These are phyloP conservation scores for Osmerus mordax DNA, from an alignment of 2,113 vertebrate genomes.

Conservation along the genomic window DNA sequence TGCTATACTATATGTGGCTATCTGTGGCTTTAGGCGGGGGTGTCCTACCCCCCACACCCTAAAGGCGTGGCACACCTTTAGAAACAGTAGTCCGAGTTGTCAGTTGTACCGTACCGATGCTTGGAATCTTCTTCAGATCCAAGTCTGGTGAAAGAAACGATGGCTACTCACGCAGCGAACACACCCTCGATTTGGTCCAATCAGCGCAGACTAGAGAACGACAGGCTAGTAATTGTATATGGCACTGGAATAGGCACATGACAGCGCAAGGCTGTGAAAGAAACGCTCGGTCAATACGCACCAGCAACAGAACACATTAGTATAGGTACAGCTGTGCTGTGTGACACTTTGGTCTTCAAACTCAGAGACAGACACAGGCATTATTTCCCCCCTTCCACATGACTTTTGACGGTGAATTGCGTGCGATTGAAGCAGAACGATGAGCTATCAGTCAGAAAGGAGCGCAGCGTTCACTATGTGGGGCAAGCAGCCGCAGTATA, in stretches of 20 bases:
- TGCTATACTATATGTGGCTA: no score
- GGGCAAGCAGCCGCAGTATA: constrained; percentile 9
- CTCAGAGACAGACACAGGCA: constrained; percentile 11
- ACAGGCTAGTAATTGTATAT: constrained; percentile 60
- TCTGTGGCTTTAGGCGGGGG: no score
- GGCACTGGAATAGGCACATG: constrained; percentile 34
- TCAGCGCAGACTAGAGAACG: constrained; percentile 55
- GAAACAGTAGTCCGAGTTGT: constrained; percentile 40
- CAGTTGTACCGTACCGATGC: background rate
- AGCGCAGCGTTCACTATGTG: background rate
- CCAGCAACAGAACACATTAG: constrained; percentile 3
- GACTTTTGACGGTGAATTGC: no score
- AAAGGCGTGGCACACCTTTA: constrained; percentile 42
- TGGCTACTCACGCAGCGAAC: constrained; percentile 60
- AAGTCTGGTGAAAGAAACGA: background rate
- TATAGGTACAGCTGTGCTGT: no score
- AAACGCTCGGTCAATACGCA: background rate
- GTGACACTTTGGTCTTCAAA: constrained; percentile 8
- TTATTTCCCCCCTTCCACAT: background rate
- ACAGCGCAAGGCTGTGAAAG: constrained; percentile 18
- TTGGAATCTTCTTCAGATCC: constrained; percentile 62
- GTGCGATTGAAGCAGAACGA: no score
- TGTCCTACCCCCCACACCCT: no score
- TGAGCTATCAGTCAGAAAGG: no score
- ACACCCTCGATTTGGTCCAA: constrained; percentile 75